Base-by-base conservation (phyloP, 2,113 vertebrate species). In the Leiothrix lutea region DNA sequence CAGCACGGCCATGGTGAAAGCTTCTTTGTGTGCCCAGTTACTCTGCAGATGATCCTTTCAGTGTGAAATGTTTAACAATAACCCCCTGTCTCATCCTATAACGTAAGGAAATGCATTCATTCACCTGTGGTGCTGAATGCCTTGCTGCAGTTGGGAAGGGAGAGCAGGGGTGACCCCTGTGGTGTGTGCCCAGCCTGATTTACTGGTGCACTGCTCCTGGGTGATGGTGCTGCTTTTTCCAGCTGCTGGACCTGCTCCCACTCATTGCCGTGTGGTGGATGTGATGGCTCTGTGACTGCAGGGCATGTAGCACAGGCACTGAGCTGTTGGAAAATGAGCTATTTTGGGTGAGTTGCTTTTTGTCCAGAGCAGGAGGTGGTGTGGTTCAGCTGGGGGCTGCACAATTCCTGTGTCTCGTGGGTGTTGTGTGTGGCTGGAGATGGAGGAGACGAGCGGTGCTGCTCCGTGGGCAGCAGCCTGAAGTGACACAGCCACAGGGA, bases 91-190 rank as follows among this genome's bases (percentile, higher is more conserved):
- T 54, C 31, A n/a, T 48, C 33, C 65, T 81, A 42, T 62, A 1
- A 10, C 3, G 14, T 28, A 28, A 78, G 77, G 69, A 91, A 78
- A 57, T 14, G 14, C 33, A 19, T 74, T 66, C 33, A 19, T 74
- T 66, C 28, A 19, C 42, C 31, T 71, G 35, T 60, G 50, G 3
- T 57, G 65, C 19, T 70, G 70, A 57, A 33, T 9, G 17, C 36
- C 11, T 25, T 36, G 64, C 3, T 61, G 3, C 0, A 1, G 8
- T 1, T 79, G 57, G 29, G 33, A 75, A 28, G 21, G 74, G n/a
- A 72, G 89, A 8, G 11, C 23, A 17, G 38, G 15, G 38, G 16
- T 71, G 9, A 12, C 45, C 58, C 58, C 42, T 45, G 21, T 90
- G 31, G 73, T 58, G 38, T 58, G 38, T 64, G 38, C 38, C 61